Evolutionary conservation across 2,797 vertebrate genomes (phyloP), one percentile per base, ranked within the genome.

Genomic region (Sebastes variabilis): DNA sequence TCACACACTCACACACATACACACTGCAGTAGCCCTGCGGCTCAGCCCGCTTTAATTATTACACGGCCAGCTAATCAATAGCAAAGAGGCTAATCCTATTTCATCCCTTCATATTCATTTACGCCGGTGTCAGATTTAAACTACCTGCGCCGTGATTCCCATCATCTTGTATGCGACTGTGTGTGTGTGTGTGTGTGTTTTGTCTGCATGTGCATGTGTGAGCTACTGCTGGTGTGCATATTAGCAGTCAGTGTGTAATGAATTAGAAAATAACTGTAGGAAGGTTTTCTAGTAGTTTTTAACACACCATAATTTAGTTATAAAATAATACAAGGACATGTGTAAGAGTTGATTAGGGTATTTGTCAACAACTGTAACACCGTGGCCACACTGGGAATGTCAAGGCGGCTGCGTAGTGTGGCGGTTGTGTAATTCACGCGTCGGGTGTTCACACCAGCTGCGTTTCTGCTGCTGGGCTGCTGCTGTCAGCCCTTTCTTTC

Each of bases 1-100:
- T 14, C 82, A 24, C 85, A 73, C 75, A 79, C 82, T 14, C 82
- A 24, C 85, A 58, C 78, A 82, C 25, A 69, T 12, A 69, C 13
- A 85, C 64, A 67, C 84, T 86, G 92, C 90, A 82, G 87, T 25
- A 88, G 87, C 88, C 92, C 86, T 90, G 88, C 80, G 65, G 88
- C 88, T 87, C 77, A 79, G 76, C 54, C 90, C 12, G 77, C 80
- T 91, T 92, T 93, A 94, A 94, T 94, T 93, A 94, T 93, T 87
- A 92, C 79, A 83, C 24, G 13, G 77, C 86, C 46, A 73, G 85
- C 83, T 90, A 92, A 93, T 93, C 92, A 88, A 94, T 94, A 90
- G 79, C 80, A 88, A 85, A 86, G 81, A 85, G 58, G 87, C 84
- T 93, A 94, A 93, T 93, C 92, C 90, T 90, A 85, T 91, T 93